Conservation (phyloP, 2,888 invertebrate species). For the Eucera pruinosa region DNA sequence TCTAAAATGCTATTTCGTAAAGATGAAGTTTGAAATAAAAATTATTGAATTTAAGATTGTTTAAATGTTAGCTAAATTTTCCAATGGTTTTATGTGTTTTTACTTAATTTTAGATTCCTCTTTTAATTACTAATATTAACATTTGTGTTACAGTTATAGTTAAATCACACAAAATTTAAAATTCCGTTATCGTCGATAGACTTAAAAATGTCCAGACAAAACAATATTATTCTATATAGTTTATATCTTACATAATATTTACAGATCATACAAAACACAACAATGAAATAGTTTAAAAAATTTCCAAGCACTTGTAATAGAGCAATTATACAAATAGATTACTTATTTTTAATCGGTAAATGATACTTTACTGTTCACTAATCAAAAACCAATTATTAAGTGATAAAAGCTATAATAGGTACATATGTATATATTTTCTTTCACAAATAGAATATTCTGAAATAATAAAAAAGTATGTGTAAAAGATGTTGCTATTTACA, state of each 20-base stretch:
- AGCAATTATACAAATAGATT: not conserved
- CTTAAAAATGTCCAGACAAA: not conserved
- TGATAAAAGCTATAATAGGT: not conserved
- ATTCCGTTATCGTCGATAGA: not conserved
- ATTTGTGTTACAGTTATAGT: no score
- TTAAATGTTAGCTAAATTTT: no score
- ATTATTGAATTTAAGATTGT: no score
- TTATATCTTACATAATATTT: not conserved
- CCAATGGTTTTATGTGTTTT: no score
- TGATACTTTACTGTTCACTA: not conserved
- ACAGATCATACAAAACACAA: not conserved
- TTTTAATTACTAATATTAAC: no score
- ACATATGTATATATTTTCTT: not conserved
- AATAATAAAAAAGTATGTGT: not conserved
- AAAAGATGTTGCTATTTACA: no score
- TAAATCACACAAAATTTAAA: not conserved
- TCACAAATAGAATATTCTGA: no score
- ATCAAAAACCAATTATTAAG: not conserved
- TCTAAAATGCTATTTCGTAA: not conserved
- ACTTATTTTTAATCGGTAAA: not conserved
- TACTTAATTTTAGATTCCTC: no score
- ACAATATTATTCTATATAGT: not conserved
- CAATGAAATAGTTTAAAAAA: no score
- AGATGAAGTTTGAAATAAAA: no score
- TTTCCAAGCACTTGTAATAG: not conserved